Evolutionary conservation across 2,113 vertebrate species (phyloP).

Genomic region (Burhinus bistriatus): DNA sequence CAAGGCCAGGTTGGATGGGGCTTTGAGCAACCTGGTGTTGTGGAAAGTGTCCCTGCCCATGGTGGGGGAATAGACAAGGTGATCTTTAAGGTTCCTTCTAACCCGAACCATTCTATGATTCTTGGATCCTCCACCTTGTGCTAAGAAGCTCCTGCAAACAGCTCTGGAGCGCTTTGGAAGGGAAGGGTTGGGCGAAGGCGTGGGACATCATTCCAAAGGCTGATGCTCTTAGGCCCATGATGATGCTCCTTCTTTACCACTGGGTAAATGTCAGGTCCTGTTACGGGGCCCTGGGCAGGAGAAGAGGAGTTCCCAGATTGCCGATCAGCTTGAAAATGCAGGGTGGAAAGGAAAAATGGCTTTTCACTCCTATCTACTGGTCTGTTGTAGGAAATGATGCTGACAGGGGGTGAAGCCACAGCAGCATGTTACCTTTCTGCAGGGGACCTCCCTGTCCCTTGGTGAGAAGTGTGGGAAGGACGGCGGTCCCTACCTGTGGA

Average conservation of each 20-base stretch:
- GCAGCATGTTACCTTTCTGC: not conserved
- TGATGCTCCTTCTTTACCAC: not conserved
- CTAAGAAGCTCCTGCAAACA: not conserved
- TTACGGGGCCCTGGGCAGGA: not conserved
- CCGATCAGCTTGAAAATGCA: not conserved
- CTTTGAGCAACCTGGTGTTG: not conserved
- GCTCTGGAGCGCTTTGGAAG: not conserved
- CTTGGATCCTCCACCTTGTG: not conserved
- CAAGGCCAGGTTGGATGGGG: rapidly evolving
- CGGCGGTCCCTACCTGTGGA: rapidly evolving
- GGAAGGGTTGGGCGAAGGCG: rapidly evolving
- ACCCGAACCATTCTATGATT: not conserved
- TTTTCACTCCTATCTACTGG: not conserved
- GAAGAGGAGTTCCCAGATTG: not conserved
- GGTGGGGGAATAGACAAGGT: rapidly evolving
- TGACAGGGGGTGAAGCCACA: not conserved
- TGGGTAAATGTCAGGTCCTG: not conserved
- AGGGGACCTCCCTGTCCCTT: not conserved
- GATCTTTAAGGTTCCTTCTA: not conserved
- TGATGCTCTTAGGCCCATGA: not conserved
- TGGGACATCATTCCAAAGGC: not conserved
- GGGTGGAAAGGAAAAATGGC: not conserved
- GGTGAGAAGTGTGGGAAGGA: not conserved
- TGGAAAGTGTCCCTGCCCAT: rapidly evolving
- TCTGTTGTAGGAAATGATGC: not conserved